Percentiles rank a stretch among this genome's conserved stretches.
phyloP scores from a whole-genome alignment of 2,888 invertebrate species.

The Drosophila kambysellisi region DNA sequence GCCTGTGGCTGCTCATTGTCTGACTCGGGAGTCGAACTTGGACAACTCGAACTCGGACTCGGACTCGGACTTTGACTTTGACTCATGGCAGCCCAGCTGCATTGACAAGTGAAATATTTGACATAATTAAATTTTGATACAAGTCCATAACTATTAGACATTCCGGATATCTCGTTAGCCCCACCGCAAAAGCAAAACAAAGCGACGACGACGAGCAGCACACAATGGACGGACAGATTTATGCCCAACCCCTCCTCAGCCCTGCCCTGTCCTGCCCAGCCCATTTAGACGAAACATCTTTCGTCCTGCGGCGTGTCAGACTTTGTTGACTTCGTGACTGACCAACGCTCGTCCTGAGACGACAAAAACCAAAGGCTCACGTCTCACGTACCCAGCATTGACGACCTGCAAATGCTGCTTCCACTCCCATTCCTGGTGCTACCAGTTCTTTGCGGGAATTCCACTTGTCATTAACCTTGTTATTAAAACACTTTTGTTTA shows the following conservation, averaged over 20 bases:
- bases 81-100: slow-evolving; percentile 50
- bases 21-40: not conserved
- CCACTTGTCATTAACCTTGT: slow-evolving; percentile 83
- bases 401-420: slow-evolving; percentile 28
- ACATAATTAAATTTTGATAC: slow-evolving; percentile 83
- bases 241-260: not conserved
- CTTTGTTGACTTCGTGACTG: slow-evolving; percentile 61
- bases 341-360: slow-evolving; percentile 38
- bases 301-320: slow-evolving; percentile 32
- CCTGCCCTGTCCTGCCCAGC: not conserved
- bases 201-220: slow-evolving; percentile 4
- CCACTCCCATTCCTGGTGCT: slow-evolving; percentile 1
- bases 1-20: slow-evolving; percentile 21
- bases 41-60: not conserved
- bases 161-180: slow-evolving; percentile 49
- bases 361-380: slow-evolving; percentile 23
- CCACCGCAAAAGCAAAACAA: slow-evolving; percentile 25
- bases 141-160: slow-evolving; percentile 76
- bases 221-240: slow-evolving; percentile 28
- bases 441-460: slow-evolving; percentile 61
- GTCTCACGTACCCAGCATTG: slow-evolving; percentile 59
- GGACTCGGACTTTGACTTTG: slow-evolving; percentile 15
- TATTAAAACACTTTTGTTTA: slow-evolving; percentile 83
- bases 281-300: slow-evolving; percentile 6
- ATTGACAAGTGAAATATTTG: slow-evolving; percentile 82